Base-by-base conservation (phyloP, 2,113 vertebrate species). In the Antennarius striatus region DNA sequence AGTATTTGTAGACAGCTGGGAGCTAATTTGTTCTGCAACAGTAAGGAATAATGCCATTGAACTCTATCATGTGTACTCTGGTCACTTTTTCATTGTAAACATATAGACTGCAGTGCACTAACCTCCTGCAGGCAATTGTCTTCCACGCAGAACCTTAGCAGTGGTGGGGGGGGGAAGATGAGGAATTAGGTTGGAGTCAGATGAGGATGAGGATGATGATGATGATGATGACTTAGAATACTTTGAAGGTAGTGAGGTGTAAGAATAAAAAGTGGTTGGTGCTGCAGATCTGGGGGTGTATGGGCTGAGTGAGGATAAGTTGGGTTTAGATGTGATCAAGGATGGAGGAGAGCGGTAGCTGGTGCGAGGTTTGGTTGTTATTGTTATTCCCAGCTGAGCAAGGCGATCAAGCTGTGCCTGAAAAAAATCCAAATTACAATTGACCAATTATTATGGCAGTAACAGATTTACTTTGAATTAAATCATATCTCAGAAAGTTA, bases 361-460 rank as follows among this genome's bases (percentile, higher is more conserved):
- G 15, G 54, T 49, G 36, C 12, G 86, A 59, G 91, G 89, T 80
- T 84, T 92, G n/a, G 71, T 81, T 53, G 92, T 92, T 52, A 73
- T 73, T 55, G 82, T 88, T 61, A 70, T 92, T 29, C 90, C 89
- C 1, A 86, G 73, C 73, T 91, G 91, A 69, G 83, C 53, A 1
- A 92, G 88, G 48, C 84, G 87, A 52, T 93, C 86, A 0, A 94
- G 71, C 70, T 92, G 88, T 1, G 91, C 88, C 86, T 91, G 51
- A 10, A 73, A 71, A 64, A 66, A 63, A 43, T 36, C 10, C n/a
- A 43, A 76, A 65, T 59, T 4, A 3, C 43, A 65, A 42, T 40
- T 14, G 0, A 49, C 17, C 2, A 49, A 9, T 59, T 28, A 69
- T 28, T 54, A 17, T 17, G 39, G 10, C 36, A 57, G 14, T 3